These are phyloP conservation scores for Scarus forsteni DNA, from an alignment of 2,797 vertebrate genomes.

Conservation along the genomic window DNA sequence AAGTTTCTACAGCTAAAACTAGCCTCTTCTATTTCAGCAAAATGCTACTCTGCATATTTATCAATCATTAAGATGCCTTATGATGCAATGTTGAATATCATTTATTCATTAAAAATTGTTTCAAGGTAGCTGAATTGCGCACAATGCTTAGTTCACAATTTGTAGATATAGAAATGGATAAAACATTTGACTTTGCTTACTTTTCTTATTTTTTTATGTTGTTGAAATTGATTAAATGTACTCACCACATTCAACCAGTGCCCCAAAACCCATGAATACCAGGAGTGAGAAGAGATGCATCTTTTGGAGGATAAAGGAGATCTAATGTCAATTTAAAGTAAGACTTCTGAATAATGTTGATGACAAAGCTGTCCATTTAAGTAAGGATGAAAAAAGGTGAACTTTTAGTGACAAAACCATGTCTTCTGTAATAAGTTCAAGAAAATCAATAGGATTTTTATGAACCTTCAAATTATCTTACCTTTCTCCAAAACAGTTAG, in stretches of 20 bases:
- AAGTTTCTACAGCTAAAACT: too few relatives aligned
- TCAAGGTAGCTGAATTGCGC: too few relatives aligned
- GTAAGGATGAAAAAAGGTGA: background rate
- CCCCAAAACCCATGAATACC: constrained; percentile 37
- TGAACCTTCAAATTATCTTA: constrained; percentile 10
- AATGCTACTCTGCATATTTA: too few relatives aligned
- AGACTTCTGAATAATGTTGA: background rate
- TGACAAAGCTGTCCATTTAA: background rate
- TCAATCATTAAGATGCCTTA: too few relatives aligned
- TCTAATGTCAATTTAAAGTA: background rate
- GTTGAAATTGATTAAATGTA: background rate
- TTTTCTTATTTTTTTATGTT: too few relatives aligned
- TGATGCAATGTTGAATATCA: too few relatives aligned
- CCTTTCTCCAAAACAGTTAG: constrained; percentile 27
- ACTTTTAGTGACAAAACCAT: background rate
- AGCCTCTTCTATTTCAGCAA: too few relatives aligned
- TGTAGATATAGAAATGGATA: too few relatives aligned
- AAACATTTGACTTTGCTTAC: too few relatives aligned
- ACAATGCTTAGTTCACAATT: too few relatives aligned
- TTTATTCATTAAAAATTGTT: too few relatives aligned
- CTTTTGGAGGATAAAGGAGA: constrained; percentile 21
- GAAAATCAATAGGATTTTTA: background rate
- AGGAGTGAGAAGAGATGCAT: constrained; percentile 38
- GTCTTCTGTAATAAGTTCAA: background rate
- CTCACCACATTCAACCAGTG: constrained; percentile 49